Base-by-base conservation (phyloP, 92 coral and sea anemone species). In the Epizoanthus ramosus region DNA sequence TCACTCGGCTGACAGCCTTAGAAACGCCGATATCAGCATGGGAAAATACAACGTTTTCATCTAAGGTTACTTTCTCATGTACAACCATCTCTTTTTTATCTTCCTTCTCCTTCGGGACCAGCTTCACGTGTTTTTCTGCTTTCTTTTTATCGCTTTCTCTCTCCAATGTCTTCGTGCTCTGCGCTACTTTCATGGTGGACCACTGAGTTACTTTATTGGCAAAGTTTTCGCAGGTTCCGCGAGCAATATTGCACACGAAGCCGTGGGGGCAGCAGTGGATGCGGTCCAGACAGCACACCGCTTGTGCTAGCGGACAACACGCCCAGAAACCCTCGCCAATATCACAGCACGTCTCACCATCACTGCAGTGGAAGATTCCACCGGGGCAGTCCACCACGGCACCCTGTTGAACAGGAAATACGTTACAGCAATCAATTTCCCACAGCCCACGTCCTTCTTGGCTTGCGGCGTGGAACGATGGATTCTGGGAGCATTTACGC, bases 261-360 rank as follows among this genome's bases (percentile, higher is more conserved):
- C 94, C 94, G 6, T 58, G n/a, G 13, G 94, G 94, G 47, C 94
- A 91, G 70, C 94, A 91, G 52, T 91, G 92, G 24, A 68, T 53
- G 54, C 77, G 70, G 66, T 88, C 94, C 3, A 81, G 28, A 63
- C 94, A 91, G 23, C 94, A 91, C 3, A 85, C 92, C 3, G 94
- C 94, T 0, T 71, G 8, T 19, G 75, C 85, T 12, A 85, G 39
- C 3, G 92, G 94, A 83, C 94, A 91, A 61, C 94, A 88, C 7
- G 71, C 82, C n/a, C 72, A 87, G 17, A 57, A 33, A 14, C 81
- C 88, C 15, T 84, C 56, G 13, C 59, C 28, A 22, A 47, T 61
- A 12, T 69, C 71, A 57, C 93, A 90, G 69, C 93, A 90, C 18
- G 93, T 90, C 75, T 79, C 85, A 13, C 88, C 87, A 61, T 71